Percentiles rank a stretch among this genome's conserved stretches.
phyloP scores from a whole-genome alignment of 2,888 invertebrate species.

The Trissonchulus latispiculum region DNA sequence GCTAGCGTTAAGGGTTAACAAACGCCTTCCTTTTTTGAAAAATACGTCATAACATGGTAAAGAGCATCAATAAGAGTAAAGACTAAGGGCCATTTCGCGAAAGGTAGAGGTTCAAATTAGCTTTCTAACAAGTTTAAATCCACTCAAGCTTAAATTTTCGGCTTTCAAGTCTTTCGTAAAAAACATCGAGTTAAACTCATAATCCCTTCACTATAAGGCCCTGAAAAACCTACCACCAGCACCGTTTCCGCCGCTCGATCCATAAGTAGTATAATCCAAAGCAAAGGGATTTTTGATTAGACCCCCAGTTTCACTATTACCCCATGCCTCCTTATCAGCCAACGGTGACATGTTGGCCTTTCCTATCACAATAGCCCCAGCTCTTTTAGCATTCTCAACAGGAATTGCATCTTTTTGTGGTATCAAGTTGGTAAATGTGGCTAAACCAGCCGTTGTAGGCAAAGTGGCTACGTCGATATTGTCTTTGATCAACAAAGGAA shows the following conservation, averaged over 20 bases:
- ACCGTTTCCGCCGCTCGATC: neutral
- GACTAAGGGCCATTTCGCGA: no score
- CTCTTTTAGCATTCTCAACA: neutral
- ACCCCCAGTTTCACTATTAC: neutral
- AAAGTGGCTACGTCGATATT: neutral
- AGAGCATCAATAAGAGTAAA: no score
- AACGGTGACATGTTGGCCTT: constrained; percentile 6
- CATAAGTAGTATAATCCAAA: neutral
- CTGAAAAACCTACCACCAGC: neutral
- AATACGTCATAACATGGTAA: no score
- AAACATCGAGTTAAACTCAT: no score
- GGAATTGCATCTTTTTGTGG: neutral
- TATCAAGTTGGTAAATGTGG: neutral
- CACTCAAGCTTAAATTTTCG: no score
- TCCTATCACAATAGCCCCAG: neutral
- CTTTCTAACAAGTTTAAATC: no score
- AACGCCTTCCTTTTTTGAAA: no score
- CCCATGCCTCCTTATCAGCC: constrained; percentile 5
- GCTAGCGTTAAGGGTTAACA: no score
- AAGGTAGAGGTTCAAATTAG: no score
- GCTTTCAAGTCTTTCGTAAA: no score
- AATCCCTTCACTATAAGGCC: no score
- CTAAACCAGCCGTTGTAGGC: neutral
- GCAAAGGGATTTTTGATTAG: neutral
- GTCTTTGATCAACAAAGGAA: neutral